Evolutionary conservation across 2,888 invertebrate genomes (phyloP).

Genomic region (Drosophila rellima): DNA sequence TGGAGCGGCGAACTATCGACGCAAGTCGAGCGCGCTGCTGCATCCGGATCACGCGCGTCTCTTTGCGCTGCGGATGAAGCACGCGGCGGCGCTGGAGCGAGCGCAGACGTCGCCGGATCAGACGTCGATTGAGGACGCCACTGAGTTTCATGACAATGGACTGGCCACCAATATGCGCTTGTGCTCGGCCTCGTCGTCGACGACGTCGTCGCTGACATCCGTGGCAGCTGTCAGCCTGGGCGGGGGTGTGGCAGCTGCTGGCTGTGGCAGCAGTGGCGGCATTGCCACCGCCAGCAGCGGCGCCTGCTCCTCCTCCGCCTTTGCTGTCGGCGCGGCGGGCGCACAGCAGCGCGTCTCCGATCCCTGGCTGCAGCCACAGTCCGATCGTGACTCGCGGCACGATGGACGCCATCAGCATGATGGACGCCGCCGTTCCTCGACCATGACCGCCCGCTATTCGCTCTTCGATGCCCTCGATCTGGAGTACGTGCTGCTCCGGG

Average conservation of each 20-base stretch:
- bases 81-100: conserved; percentile 84
- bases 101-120: conserved; percentile 85
- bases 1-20: conserved; percentile 81
- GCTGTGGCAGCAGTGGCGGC: conserved; percentile 81
- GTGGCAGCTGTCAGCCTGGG: conserved; percentile 85
- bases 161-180: conserved; percentile 83
- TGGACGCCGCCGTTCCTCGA: conserved; percentile 87
- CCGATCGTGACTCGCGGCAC: conserved; percentile 84
- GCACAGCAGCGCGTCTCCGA: conserved; percentile 85
- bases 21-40: conserved; percentile 88
- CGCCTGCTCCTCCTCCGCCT: conserved; percentile 85
- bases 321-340: conserved; percentile 86
- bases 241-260: conserved; percentile 69
- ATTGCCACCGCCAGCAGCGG: conserved; percentile 86
- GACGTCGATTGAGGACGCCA: conserved; percentile 85
- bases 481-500: conserved; percentile 89
- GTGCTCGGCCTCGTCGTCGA: conserved; percentile 87
- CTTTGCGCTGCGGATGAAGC: conserved; percentile 86
- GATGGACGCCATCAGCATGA: conserved; percentile 71
- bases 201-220: conserved; percentile 88
- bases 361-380: conserved; percentile 86
- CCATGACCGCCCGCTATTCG: conserved; percentile 89
- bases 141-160: conserved; percentile 86
- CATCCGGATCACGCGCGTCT: conserved; percentile 91
- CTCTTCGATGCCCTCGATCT: conserved; percentile 90